Base-by-base conservation (phyloP, 2,797 vertebrate species). In the Tapirus indicus region DNA sequence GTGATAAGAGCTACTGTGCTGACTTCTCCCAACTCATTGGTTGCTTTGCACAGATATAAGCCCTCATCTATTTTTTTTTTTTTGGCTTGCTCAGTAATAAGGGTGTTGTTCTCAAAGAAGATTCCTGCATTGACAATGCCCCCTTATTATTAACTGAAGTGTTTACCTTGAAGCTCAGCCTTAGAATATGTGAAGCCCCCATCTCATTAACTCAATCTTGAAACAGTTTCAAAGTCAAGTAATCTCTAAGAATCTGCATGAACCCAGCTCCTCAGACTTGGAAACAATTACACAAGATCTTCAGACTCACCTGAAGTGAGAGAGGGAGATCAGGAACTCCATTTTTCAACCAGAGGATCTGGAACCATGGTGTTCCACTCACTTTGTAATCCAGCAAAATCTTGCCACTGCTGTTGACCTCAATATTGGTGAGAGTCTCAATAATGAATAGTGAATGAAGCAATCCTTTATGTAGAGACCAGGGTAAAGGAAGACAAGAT, bases 31-130 rank as follows among this genome's bases (percentile, higher is more conserved):
- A 99, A 98, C 11, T 96, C 97, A 0, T 99, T 99, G 85, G 96
- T 98, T 11, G 99, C 99, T 21, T 62, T 86, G 96, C 99, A 99
- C 97, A 99, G 98, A 2, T 99, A 99, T 78, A 99, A 97, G 62
- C 99, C 99, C 97, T 99, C 99, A 0, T 99, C 99, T 52, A 0
- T 99, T 99, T 98, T 98, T 99, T 52, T 0, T 98, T 98, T 99
- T 98, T 99, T 99, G 96, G 99, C 99, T 97, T 99, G 98, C 93
- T 99, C 99, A 14, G 99, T 99, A 95, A 98, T 99, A 97, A 99
- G 98, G 29, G 97, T 95, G 1, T 99, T 99, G 7, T 99, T 98
- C 21, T 98, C 97, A 97, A 98, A 98, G 20, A 98, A 99, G 97
- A 99, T 99, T 88, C 99, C 99, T 99, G 98, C 11, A 97, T 96